phyloP scores from a whole-genome alignment of 2,113 vertebrate genomes.

The Myotis yumanensis region DNA sequence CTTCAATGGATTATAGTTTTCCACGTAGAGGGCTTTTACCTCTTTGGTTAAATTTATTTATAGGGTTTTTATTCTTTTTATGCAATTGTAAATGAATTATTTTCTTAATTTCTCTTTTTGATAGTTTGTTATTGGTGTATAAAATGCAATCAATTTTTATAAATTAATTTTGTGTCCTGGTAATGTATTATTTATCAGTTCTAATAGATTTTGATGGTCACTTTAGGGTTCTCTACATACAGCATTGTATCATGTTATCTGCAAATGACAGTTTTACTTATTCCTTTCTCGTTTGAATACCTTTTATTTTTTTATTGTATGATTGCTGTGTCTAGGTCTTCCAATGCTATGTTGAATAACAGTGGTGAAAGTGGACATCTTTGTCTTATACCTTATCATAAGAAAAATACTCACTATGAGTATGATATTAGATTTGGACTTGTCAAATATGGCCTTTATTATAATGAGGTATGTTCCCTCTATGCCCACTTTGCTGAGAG shows the following conservation, averaged over 20 bases:
- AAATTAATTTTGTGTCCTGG: not conserved
- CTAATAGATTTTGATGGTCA: not conserved
- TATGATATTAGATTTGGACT: not conserved
- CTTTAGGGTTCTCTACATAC: not conserved
- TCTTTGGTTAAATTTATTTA: not conserved
- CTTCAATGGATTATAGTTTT: not conserved
- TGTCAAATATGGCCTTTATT: not conserved
- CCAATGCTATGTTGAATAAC: not conserved
- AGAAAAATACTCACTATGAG: not conserved
- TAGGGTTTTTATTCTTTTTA: not conserved
- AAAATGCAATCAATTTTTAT: not conserved
- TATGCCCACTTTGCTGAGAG: not conserved
- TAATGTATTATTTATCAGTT: not conserved
- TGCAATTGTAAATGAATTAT: not conserved
- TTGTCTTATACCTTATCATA: not conserved
- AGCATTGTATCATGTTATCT: not conserved
- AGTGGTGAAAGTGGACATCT: not conserved
- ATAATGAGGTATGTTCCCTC: not conserved
- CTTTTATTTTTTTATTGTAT: not conserved
- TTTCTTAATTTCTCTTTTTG: not conserved
- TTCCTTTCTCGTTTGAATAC: not conserved
- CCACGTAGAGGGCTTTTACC: not conserved
- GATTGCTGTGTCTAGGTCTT: not conserved
- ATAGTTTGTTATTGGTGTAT: not conserved
- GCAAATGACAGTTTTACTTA: not conserved